These are phyloP conservation scores for Acrobasis repandana DNA, from an alignment of 2,888 invertebrate genomes.

Conservation along the genomic window DNA sequence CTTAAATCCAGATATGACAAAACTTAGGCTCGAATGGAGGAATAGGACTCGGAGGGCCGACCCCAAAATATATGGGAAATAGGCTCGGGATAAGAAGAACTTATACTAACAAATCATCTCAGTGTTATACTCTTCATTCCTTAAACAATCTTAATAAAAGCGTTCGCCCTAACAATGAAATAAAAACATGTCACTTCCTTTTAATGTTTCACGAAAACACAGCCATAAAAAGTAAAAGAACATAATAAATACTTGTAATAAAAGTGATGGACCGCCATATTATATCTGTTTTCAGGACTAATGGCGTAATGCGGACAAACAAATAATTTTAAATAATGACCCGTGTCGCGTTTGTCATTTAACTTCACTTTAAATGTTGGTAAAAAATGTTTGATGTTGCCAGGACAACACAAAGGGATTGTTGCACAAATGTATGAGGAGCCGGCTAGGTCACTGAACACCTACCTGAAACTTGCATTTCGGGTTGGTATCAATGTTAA, in stretches of 20 bases:
- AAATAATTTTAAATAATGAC: constrained; percentile 22
- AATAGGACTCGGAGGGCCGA: no score
- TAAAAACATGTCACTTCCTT: constrained; percentile 22
- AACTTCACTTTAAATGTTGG: constrained; percentile 4
- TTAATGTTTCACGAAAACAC: constrained; percentile 25
- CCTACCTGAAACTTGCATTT: no score
- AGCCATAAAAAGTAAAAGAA: constrained; percentile 27
- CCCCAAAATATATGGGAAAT: no score
- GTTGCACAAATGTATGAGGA: no score
- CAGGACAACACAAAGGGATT: neutral
- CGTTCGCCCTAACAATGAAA: constrained; percentile 12
- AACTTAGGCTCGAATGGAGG: no score
- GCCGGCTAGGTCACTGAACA: no score
- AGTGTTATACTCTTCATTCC: neutral
- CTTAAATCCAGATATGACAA: no score
- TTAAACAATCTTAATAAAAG: constrained; percentile 3
- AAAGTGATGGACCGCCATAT: constrained; percentile 30
- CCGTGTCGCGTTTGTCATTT: neutral
- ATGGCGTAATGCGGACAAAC: constrained; percentile 19
- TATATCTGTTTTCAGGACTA: constrained; percentile 24
- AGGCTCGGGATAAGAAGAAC: no score
- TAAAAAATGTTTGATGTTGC: neutral
- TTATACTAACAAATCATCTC: no score
- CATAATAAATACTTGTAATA: constrained; percentile 30
- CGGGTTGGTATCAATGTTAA: no score